Conservation (phyloP, 2,888 invertebrate genomes). For the Ochropacha duplaris region DNA sequence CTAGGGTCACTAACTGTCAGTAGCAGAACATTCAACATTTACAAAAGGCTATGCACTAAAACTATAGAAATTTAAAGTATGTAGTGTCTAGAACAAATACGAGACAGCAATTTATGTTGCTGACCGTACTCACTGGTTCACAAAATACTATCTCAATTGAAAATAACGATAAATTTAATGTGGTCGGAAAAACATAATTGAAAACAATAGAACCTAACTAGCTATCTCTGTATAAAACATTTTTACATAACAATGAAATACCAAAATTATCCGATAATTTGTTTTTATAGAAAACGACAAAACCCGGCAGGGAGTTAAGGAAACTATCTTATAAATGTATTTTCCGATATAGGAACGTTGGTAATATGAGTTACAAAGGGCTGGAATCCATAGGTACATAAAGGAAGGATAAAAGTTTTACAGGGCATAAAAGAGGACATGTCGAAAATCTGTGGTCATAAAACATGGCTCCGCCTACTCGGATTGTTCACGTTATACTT, state of each 20-base stretch:
- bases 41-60: too few relatives aligned
- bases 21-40: too few relatives aligned
- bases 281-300: conserved; percentile 4
- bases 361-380: conserved; percentile 45
- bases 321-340: conserved; percentile 6
- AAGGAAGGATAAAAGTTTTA: conserved; percentile 65
- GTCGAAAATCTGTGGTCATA: conserved; percentile 66
- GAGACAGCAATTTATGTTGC: too few relatives aligned
- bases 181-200: not conserved
- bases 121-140: too few relatives aligned
- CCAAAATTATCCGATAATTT: conserved; percentile 4
- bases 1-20: not conserved
- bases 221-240: not conserved
- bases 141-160: too few relatives aligned
- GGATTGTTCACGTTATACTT: conserved; percentile 35
- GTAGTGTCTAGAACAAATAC: too few relatives aligned
- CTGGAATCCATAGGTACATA: conserved; percentile 44
- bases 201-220: too few relatives aligned
- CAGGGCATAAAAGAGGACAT: conserved; percentile 65
- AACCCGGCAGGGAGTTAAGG: not conserved
- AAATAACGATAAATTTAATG: too few relatives aligned
- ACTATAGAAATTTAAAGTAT: too few relatives aligned
- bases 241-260: not conserved
- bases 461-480: conserved; percentile 46
- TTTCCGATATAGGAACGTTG: conserved; percentile 25